Evolutionary conservation across 2,888 invertebrate genomes (phyloP).

Genomic region (Leptopterna dolabrata): DNA sequence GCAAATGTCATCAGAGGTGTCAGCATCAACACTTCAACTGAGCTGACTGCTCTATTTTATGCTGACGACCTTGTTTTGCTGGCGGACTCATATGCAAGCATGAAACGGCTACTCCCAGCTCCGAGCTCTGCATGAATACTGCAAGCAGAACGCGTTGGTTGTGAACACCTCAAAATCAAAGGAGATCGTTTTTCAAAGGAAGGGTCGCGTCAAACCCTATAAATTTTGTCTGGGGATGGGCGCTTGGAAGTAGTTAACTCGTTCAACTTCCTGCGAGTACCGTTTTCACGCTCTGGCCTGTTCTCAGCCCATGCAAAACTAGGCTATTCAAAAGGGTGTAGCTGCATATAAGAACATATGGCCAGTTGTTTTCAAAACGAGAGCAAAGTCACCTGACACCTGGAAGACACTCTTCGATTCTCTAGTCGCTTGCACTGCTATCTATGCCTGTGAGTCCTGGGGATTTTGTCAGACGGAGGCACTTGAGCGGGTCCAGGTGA

Average conservation of each 20-base stretch:
- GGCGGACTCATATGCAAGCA: background rate
- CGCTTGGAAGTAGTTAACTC: background rate
- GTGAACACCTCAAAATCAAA: too few species aligned
- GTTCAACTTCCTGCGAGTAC: background rate
- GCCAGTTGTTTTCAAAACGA: background rate
- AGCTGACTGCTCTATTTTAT: background rate
- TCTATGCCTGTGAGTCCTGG: too few species aligned
- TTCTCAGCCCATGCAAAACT: background rate
- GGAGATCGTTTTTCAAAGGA: too few species aligned
- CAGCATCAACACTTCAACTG: background rate
- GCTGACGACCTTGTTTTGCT: slow-evolving; percentile 8
- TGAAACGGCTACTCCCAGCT: background rate
- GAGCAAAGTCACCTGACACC: background rate
- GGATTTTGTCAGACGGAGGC: too few species aligned
- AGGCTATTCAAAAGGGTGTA: background rate
- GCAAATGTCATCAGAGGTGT: background rate
- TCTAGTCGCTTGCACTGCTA: too few species aligned
- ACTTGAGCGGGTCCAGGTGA: too few species aligned
- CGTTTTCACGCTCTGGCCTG: background rate
- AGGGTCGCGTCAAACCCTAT: too few species aligned
- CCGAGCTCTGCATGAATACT: background rate
- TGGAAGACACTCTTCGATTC: too few species aligned
- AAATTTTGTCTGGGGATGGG: too few species aligned
- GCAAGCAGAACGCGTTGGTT: background rate
- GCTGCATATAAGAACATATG: background rate